Conservation (phyloP, 2,888 invertebrate genomes). For the Acrobeloides nanus region DNA sequence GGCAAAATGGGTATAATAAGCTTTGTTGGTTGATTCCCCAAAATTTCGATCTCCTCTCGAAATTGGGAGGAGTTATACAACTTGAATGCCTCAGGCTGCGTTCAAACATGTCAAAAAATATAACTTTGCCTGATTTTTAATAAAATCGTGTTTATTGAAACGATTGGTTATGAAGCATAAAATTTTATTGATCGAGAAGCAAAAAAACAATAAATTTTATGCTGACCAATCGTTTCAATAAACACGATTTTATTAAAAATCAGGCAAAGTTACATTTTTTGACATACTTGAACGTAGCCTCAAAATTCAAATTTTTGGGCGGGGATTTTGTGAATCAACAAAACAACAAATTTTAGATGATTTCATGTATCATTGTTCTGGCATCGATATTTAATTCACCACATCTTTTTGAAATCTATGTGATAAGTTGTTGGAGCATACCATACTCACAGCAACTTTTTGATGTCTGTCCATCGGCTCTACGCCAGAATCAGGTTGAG, state of each 20-base stretch:
- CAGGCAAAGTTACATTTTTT: too few species aligned
- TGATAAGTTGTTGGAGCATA: constrained; percentile 45
- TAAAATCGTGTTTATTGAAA: background rate
- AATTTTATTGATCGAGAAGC: too few species aligned
- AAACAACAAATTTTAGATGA: constrained; percentile 23
- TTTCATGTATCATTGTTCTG: constrained; percentile 24
- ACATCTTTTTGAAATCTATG: constrained; percentile 48
- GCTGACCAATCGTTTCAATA: too few species aligned
- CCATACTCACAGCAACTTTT: constrained; percentile 34
- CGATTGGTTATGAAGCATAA: background rate
- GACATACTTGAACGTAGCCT: too few species aligned
- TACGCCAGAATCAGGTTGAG: constrained; percentile 40
- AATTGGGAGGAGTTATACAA: too few species aligned
- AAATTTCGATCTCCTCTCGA: too few species aligned
- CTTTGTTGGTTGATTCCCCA: too few species aligned
- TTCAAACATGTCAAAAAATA: too few species aligned
- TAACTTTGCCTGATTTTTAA: constrained; percentile 1
- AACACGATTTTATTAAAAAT: too few species aligned
- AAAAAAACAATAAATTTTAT: too few species aligned
- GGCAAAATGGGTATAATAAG: constrained; percentile 21
- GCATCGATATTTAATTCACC: constrained; percentile 41
- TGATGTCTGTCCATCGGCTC: constrained; percentile 47
- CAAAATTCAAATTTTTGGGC: too few species aligned
- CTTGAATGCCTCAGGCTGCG: too few species aligned
- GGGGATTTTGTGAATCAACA: background rate